Evolutionary conservation across 2,797 vertebrate genomes (phyloP).

Genomic region (Sebastes glaucus): DNA sequence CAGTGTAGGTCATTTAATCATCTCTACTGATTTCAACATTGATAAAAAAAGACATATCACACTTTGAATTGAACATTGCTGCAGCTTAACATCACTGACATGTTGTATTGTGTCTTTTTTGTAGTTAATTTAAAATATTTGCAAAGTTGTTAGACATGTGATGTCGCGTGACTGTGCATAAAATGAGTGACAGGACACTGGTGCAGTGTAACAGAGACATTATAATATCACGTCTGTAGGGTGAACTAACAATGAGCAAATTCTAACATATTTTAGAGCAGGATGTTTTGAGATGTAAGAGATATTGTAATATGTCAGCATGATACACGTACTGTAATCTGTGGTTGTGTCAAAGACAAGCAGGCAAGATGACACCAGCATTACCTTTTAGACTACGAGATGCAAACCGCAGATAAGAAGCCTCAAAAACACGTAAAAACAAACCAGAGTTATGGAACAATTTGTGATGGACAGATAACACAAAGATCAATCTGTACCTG

Average conservation of each 20-base stretch:
- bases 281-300: conserved; percentile 3
- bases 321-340: not conserved
- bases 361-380: conserved; percentile 20
- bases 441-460: not conserved
- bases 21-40: not conserved
- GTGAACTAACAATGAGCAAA: conserved; percentile 1
- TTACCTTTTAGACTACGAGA: conserved; percentile 4
- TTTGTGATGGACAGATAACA: conserved; percentile 38
- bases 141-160: not conserved
- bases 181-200: not conserved
- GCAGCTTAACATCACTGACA: not conserved
- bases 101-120: not conserved
- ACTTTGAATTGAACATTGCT: not conserved
- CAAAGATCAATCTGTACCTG: conserved; percentile 10
- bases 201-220: not conserved
- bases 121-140: not conserved
- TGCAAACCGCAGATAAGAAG: conserved; percentile 29
- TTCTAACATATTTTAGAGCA: not conserved
- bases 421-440: not conserved
- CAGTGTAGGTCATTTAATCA: not conserved
- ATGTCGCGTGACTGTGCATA: not conserved
- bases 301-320: not conserved
- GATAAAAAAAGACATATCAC: not conserved
- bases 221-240: not conserved
- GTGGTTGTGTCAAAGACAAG: conserved; percentile 2